Evolutionary conservation across 2,797 vertebrate species (phyloP).

Genomic region (Centroberyx gerrardi): DNA sequence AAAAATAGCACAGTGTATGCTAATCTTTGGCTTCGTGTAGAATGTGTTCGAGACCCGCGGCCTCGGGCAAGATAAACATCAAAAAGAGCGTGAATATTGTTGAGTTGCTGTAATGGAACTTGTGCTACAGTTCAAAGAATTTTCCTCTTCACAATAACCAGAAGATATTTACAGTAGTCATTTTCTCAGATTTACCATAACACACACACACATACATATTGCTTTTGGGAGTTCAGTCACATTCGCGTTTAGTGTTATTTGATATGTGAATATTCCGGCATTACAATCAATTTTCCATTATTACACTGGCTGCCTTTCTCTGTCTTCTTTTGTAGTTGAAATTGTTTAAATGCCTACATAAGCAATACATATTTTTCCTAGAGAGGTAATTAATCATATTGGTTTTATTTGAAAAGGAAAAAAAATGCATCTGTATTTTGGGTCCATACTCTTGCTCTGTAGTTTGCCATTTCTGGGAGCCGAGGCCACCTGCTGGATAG

Average conservation of each 20-base stretch:
- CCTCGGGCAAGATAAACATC: neutral
- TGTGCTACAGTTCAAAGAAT: neutral
- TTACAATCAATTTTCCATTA: conserved; percentile 5
- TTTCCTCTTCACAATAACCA: neutral
- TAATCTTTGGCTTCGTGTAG: neutral
- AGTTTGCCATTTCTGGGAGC: conserved; percentile 4
- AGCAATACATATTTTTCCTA: conserved; percentile 17
- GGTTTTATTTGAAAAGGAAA: neutral
- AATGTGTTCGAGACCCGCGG: neutral
- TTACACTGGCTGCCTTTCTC: neutral
- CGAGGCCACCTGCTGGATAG: conserved; percentile 52
- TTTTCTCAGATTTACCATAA: neutral
- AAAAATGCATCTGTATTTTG: conserved; percentile 10
- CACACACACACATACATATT: neutral
- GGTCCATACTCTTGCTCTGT: neutral
- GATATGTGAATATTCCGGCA: neutral
- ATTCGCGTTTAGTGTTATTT: neutral
- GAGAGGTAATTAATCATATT: conserved; percentile 25
- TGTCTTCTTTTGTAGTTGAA: conserved; percentile 1
- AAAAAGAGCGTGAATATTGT: neutral
- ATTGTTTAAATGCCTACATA: conserved; percentile 5
- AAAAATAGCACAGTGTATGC: neutral
- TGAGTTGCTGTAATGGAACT: neutral
- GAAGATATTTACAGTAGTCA: conserved; percentile 5
- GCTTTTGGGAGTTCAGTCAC: neutral